Evolutionary conservation across 2,113 vertebrate species (phyloP).

Genomic region (Tachuris rubrigastra): DNA sequence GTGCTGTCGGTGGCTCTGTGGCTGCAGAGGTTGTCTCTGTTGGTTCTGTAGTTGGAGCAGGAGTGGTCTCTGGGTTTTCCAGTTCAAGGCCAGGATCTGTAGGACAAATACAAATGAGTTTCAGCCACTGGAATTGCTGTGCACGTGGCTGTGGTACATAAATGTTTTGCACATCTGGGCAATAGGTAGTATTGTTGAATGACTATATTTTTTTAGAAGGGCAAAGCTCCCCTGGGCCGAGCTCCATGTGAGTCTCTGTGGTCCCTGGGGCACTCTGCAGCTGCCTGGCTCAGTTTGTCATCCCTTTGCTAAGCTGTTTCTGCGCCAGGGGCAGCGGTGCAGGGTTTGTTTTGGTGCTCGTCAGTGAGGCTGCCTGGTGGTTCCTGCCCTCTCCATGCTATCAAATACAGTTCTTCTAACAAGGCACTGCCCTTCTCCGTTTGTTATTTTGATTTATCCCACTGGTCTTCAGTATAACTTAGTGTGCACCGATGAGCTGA

Average conservation of each 20-base stretch:
- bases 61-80: conserved; percentile 3
- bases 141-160: fast-evolving
- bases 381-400: not conserved
- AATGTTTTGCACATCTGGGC: fast-evolving
- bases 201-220: not conserved
- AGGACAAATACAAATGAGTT: not conserved
- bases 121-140: not conserved
- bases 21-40: not conserved
- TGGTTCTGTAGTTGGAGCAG: not conserved
- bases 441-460: not conserved
- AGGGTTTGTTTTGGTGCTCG: not conserved
- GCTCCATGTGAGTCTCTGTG: not conserved
- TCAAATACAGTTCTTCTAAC: not conserved
- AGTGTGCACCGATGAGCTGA: not conserved
- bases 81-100: conserved; percentile 17
- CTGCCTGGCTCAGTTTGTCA: too few relatives aligned
- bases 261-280: not conserved
- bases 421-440: not conserved
- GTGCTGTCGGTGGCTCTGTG: not conserved
- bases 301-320: fast-evolving
- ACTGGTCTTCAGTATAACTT: not conserved
- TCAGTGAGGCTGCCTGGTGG: not conserved
- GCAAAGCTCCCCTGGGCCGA: fast-evolving
- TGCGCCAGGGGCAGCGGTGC: fast-evolving
- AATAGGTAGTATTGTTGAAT: too few relatives aligned